phyloP scores from a whole-genome alignment of 2,888 invertebrate genomes.

The Magallana nippona region DNA sequence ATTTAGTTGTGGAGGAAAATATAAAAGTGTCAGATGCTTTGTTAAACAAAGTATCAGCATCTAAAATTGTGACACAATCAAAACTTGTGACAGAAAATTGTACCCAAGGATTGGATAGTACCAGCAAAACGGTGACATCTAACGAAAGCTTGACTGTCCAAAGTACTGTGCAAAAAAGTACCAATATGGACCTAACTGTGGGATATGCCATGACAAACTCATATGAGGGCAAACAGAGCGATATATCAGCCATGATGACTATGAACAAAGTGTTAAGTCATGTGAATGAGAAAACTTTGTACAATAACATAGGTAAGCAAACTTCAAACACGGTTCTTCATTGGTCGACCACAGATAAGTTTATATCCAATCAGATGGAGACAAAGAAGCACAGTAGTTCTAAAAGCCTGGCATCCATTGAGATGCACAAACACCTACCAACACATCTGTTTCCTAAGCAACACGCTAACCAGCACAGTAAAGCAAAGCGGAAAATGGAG shows the following conservation, averaged over 20 bases:
- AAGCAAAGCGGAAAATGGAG: conserved; percentile 23
- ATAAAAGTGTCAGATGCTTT: conserved; percentile 38
- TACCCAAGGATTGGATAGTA: conserved; percentile 3
- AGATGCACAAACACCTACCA: conserved; percentile 25
- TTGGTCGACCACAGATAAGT: conserved; percentile 53
- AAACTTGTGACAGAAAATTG: conserved; percentile 36
- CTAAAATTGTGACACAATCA: conserved; percentile 34
- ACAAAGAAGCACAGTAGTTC: conserved; percentile 42
- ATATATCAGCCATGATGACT: conserved; percentile 45
- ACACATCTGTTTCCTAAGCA: conserved; percentile 25
- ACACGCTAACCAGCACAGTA: conserved; percentile 25
- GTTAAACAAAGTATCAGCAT: conserved; percentile 8
- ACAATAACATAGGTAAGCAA: conserved; percentile 43
- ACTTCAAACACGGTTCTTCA: conserved; percentile 52
- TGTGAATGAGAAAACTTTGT: conserved; percentile 40
- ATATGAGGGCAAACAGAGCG: conserved; percentile 43
- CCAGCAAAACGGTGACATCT: not conserved
- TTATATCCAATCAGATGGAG: conserved; percentile 43
- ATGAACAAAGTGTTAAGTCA: conserved; percentile 49
- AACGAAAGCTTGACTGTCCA: conserved; percentile 28
- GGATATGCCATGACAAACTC: conserved; percentile 62
- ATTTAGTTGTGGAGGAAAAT: conserved; percentile 51
- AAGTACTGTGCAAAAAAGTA: conserved; percentile 30
- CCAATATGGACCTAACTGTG: conserved; percentile 63
- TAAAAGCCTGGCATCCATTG: conserved; percentile 38